Conservation (phyloP, 2,888 invertebrate species). For the Stenichneumon culpator region DNA sequence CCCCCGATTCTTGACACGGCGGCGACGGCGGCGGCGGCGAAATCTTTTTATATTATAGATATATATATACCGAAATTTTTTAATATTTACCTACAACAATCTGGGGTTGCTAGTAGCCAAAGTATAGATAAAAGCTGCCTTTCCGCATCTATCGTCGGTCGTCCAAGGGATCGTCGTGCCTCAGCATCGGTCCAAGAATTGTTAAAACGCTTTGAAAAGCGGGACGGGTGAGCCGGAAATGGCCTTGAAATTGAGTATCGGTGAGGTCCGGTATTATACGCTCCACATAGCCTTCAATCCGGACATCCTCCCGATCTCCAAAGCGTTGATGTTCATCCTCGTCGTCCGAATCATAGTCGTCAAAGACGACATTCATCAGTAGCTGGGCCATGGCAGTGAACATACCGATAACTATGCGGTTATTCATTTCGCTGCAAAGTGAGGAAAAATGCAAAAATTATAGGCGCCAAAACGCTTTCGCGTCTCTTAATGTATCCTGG, state of each 20-base stretch:
- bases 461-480: too few relatives aligned
- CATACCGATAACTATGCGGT: neutral
- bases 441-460: too few relatives aligned
- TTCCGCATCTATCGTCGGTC: conserved; percentile 29
- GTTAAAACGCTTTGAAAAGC: conserved; percentile 15
- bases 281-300: neutral
- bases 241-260: conserved; percentile 26
- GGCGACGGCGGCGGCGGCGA: too few relatives aligned
- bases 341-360: neutral
- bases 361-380: neutral
- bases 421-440: neutral
- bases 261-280: neutral
- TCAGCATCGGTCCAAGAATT: conserved; percentile 2
- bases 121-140: conserved; percentile 63
- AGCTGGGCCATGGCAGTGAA: neutral
- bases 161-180: conserved; percentile 8
- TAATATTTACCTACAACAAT: conserved; percentile 68
- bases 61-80: too few relatives aligned
- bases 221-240: conserved; percentile 24
- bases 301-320: neutral
- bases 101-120: conserved; percentile 70
- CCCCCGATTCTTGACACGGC: too few relatives aligned
- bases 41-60: too few relatives aligned
- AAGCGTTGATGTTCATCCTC: neutral
- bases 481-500: too few relatives aligned